phyloP scores from a whole-genome alignment of 2,888 invertebrate species.

The Eulithis testata region DNA sequence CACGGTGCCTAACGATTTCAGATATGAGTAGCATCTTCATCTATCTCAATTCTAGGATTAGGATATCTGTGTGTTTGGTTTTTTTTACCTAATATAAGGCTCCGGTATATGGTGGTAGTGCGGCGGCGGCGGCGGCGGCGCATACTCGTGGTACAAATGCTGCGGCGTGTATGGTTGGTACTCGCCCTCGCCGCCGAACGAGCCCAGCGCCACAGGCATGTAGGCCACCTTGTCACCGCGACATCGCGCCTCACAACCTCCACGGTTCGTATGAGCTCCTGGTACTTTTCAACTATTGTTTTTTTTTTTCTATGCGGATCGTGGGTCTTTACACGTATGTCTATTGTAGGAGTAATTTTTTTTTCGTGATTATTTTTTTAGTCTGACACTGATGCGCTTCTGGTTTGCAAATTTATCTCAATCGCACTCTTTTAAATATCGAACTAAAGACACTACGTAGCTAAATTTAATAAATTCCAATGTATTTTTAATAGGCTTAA shows the following conservation, averaged over 20 bases:
- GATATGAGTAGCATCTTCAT: no score
- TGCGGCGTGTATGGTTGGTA: slow-evolving; percentile 76
- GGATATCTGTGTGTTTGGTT: not conserved
- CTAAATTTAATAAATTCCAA: not conserved
- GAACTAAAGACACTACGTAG: not conserved
- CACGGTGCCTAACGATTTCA: no score
- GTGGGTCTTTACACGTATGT: no score
- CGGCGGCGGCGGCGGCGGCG: slow-evolving; percentile 83
- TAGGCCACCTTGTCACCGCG: slow-evolving; percentile 87
- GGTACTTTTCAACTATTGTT: slow-evolving; percentile 19
- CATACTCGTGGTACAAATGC: slow-evolving; percentile 81
- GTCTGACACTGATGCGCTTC: not conserved
- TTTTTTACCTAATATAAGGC: slow-evolving; percentile 74
- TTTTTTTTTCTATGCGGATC: not conserved
- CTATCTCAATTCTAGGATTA: no score
- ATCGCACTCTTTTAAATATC: not conserved
- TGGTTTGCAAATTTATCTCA: not conserved
- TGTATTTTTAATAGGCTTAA: slow-evolving; percentile 8
- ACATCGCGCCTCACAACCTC: slow-evolving; percentile 63
- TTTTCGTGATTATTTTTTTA: no score
- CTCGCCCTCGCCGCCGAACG: slow-evolving; percentile 87
- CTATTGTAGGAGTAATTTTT: no score
- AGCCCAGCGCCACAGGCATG: slow-evolving; percentile 87
- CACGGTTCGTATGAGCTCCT: slow-evolving; percentile 17
- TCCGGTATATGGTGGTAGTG: slow-evolving; percentile 74